Base-by-base conservation (phyloP, 2,113 vertebrate species). In the Puffinus mauretanicus region DNA sequence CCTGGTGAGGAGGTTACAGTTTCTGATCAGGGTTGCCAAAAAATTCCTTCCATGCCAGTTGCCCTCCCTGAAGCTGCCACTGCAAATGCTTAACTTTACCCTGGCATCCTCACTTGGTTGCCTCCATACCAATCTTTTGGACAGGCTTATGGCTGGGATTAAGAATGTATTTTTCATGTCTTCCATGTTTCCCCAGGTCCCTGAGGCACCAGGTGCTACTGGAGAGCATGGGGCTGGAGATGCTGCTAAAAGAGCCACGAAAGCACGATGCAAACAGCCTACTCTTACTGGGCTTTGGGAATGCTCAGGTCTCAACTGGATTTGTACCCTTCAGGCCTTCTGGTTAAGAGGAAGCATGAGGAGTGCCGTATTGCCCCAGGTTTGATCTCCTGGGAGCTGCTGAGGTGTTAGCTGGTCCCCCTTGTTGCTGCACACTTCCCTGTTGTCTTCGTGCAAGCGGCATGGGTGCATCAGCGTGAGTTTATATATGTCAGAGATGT, bases 1-100 rank as follows among this genome's bases (percentile, higher is more conserved):
- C 27, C 36, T 62, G 16, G 5, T 62, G 64, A 81, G 64, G 34
- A 22, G 0, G 0, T 38, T 12, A 38, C 0, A 1, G 5, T 32
- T 93, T 32, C 70, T 71, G 57, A 55, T 64, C 26, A 25, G 13
- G 4, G 6, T 2, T 67, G 49, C 38, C 61, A 79, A 90, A 81
- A 81, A n/a, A 19, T 12, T 76, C 80, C 49, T 82, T 38, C 34
- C 29, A 7, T n/a, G 30, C 11, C 52, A 3, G 2, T n/a, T 38
- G 27, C 42, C 11, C 44, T 61, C 9, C 46, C 38, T 55, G 51
- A 69, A 66, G n/a, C 22, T 82, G 42, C 10, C n/a, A 8, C 22
- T 60, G 49, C 16, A 75, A 77, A 78, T 16, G 16, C 3, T 61
- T 54, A 44, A 24, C n/a, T 78, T 52, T 32, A 34, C 21, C 22